Evolutionary conservation across 2,888 invertebrate genomes (phyloP), one percentile per base, ranked within the genome.

Genomic region (Chelonus formosanus): DNA sequence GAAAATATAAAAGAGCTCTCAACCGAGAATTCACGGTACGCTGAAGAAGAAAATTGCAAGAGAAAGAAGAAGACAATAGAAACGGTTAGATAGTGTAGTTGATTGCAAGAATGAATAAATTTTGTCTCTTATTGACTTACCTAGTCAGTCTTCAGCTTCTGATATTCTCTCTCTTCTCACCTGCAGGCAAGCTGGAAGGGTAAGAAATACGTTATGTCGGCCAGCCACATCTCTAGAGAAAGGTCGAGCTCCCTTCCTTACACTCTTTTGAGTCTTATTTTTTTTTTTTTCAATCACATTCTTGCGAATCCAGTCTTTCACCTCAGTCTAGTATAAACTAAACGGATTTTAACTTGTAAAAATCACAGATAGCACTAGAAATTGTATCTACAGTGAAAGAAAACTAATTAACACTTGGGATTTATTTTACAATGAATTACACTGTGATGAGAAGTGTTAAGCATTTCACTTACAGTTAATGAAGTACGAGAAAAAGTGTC

Each of bases 201-300:
- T 48, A 52, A 40, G 40, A 31, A 59, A 63, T 60, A 48, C 53
- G 45, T 57, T 53, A 60, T 60, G 36, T 55, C 45, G 44, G 59
- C 47, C 48, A 10, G 31, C 35, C 53, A 45, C 67, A 67, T 67
- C 59, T 63, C 40, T 36, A 47, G 61, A 61, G 67, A 65, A 65
- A 57, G 61, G 64, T 67, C 43, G 36, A 10, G 31, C 32, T 54
- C 52, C 43, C 32, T 50, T 58, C 40, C 40, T 56, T 48, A 20
- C 20, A 34, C 54, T 59, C 47, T 20, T 55, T 52, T 35, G 32
- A 47, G 35, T n/a, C 36, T 48, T 5, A 6, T 20, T 20, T 20
- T 2, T 20, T 20, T 20, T 20, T 20, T 20, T 43, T 36, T n/a
- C 34, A 20, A 43, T 20, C 44, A n/a, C 20, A 47, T 40, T 10